Percentiles rank a stretch among this genome's conserved stretches.
Evolutionary conservation across 2,797 vertebrate genomes (phyloP).

Genomic region (Chelonia mydas): DNA sequence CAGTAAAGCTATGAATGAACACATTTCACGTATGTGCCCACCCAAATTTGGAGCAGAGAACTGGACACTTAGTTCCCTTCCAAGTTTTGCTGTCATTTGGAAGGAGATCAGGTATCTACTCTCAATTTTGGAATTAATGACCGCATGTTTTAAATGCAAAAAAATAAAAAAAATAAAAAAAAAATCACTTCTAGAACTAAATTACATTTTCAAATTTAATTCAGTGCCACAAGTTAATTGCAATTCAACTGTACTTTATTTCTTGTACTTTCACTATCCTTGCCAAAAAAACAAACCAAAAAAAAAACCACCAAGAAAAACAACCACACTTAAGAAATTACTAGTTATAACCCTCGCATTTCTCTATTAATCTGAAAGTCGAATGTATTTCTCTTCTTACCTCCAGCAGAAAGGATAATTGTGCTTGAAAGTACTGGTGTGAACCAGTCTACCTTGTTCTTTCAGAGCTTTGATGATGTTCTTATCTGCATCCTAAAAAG

Average conservation of each 20-base stretch:
- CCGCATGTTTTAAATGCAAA: background rate
- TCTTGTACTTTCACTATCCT: background rate
- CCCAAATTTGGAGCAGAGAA: background rate
- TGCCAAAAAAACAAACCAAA: background rate
- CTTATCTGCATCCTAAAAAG: slow-evolving; percentile 94
- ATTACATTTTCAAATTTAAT: background rate
- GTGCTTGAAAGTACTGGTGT: slow-evolving; percentile 88
- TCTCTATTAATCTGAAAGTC: background rate
- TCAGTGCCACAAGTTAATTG: background rate
- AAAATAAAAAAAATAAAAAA: no score
- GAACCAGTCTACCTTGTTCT: slow-evolving; percentile 90
- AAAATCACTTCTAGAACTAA: background rate
- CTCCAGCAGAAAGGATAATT: slow-evolving; percentile 99
- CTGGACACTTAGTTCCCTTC: background rate
- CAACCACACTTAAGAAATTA: background rate
- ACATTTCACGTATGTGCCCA: background rate
- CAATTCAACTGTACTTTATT: background rate
- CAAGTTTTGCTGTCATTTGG: background rate
- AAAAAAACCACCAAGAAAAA: background rate
- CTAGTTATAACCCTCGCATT: background rate
- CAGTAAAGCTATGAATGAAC: background rate
- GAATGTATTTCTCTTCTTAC: slow-evolving; percentile 75
- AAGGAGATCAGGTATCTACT: background rate
- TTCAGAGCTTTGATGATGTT: slow-evolving; percentile 93
- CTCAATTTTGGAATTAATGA: background rate